Evolutionary conservation across 1,140 invertebrate genomes (phyloP), one percentile per base, ranked within the genome.

Genomic region (Hesperophylax magnus): DNA sequence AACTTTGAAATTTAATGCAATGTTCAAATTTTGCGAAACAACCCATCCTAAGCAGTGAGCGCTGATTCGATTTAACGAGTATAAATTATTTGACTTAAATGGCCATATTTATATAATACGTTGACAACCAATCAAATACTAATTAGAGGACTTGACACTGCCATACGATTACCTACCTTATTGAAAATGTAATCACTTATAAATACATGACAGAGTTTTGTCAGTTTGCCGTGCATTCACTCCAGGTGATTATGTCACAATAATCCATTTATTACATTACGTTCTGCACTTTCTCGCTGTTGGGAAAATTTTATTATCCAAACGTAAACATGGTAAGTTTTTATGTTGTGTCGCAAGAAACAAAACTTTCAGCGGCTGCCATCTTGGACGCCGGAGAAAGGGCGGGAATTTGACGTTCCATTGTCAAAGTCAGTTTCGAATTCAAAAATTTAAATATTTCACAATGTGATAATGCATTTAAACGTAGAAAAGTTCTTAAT

Each of bases 341-440:
- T 60, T 60, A 5, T 34, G 34, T 34, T 47, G 9, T 47, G 39
- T 47, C 11, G 39, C 39, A 47, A 47, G 39, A 47, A 47, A 1
- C 6, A 18, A n/a, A 24, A 61, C 14, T 61, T 67, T n/a, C 22
- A 15, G 17, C 15, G 27, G 27, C 8, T 27, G 63, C 63, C 63
- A 67, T 67, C 27, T 31, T 34, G 63, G 39, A n/a, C 14, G 27
- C 60, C 2, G 31, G 63, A 67, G 63, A 67, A 67, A 34, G 63
- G 63, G 14, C 63, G 63, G 63, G 63, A 67, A 67, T 8, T 17
- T 31, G 17, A 15, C 63, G 27, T 67, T 67, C 63, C 63, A 67
- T 67, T 67, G 63, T 67, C 63, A 67, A 67, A 67, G 63, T 67
- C 63, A 31, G 27, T 34, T 67, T 17, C 11, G 3, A 67, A 67